Evolutionary conservation across 2,797 vertebrate genomes (phyloP), one percentile per base, ranked within the genome.

Genomic region (Botia almorhae): DNA sequence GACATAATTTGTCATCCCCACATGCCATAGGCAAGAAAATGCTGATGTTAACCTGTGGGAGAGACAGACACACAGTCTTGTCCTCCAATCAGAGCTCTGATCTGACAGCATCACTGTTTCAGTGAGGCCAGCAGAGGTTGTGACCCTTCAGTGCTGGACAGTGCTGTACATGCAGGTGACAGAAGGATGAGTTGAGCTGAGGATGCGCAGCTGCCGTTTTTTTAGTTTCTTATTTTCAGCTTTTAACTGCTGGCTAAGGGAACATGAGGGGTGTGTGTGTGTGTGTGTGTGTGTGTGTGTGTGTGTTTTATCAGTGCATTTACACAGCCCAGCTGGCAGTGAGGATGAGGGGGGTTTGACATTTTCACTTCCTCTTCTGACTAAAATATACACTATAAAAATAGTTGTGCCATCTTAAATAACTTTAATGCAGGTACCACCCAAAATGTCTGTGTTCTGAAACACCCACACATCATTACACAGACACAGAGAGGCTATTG

Each of bases 221-320:
- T 75, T 75, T 64, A 64, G 11, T 17, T 60, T n/a, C 33, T 67
- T 56, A 76, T 77, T 69, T 82, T 65, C 13, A 33, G 50, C 4
- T 21, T 68, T 78, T 53, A 12, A 56, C 8, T 69, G 53, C 63
- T 68, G 17, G 51, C 39, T 78, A 26, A 78, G 43, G 10, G 1
- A 53, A 53, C 51, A 50, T 26, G 4, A 65, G 48, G 14, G 43
- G 36, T 33, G 21, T 8, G 51, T n/a, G n/a, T n/a, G n/a, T n/a
- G n/a, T n/a, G n/a, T n/a, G n/a, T n/a, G n/a, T 39, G 29, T 5
- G 12, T 50, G 7, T 67, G 48, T 55, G 14, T 29, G 29, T 8
- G 29, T 64, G 26, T 68, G 11, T 76, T 74, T 43, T 8, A 43
- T 7, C 39, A 43, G 7, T 43, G 39, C 39, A 43, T 8, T 75